phyloP scores from a whole-genome alignment of 2,797 vertebrate species.

The Chromobotia macracanthus region DNA sequence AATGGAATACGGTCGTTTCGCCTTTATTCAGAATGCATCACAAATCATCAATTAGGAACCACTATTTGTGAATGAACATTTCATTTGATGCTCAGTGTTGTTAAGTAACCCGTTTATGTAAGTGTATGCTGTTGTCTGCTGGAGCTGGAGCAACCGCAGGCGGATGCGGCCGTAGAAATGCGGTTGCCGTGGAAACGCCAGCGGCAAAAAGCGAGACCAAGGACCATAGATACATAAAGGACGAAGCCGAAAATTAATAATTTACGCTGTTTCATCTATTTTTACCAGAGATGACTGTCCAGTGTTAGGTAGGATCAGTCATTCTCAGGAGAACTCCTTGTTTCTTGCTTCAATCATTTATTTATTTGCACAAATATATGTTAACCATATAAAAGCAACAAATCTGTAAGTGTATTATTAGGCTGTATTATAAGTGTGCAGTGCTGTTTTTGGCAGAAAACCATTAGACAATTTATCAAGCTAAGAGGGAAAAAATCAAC shows the following conservation, averaged over 20 bases:
- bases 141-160: conserved; percentile 32
- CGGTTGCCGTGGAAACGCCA: conserved; percentile 56
- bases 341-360: neutral
- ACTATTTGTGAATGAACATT: conserved; percentile 3
- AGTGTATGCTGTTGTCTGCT: conserved; percentile 39
- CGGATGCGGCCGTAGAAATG: conserved; percentile 37
- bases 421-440: too few relatives aligned
- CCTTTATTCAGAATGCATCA: neutral
- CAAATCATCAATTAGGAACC: neutral
- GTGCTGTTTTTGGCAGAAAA: neutral
- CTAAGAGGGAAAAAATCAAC: too few relatives aligned
- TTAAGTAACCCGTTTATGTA: conserved; percentile 46
- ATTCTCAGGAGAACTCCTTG: neutral
- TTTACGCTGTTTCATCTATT: conserved; percentile 35
- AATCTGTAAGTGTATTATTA: neutral
- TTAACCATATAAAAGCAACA: neutral
- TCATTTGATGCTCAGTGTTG: neutral
- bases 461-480: neutral
- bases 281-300: conserved; percentile 12
- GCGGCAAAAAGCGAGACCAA: conserved; percentile 36
- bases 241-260: conserved; percentile 31
- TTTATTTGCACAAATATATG: neutral
- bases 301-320: neutral
- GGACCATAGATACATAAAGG: conserved; percentile 28
- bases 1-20: neutral